Percentiles rank a stretch among this genome's conserved stretches.
phyloP scores from a whole-genome alignment of 2,888 invertebrate species.

The Drosophila sordidula region DNA sequence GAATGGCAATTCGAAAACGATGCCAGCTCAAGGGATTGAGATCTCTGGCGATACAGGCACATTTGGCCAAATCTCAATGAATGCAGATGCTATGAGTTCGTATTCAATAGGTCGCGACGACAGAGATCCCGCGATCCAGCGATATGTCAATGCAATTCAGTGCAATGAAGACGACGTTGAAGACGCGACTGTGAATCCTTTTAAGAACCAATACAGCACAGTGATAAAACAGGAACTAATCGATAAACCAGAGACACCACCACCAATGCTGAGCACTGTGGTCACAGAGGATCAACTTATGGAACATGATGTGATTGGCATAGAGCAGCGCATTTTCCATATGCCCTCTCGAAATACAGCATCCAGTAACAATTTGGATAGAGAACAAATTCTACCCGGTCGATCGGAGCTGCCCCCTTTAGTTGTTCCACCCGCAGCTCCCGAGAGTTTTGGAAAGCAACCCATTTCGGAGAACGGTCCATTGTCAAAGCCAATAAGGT shows the following conservation, averaged over 20 bases:
- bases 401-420: constrained; percentile 9
- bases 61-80: background rate
- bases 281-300: constrained; percentile 4
- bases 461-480: constrained; percentile 10
- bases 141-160: background rate
- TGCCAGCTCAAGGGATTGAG: background rate
- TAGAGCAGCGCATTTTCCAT: constrained; percentile 11
- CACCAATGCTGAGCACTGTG: background rate
- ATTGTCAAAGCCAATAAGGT: constrained; percentile 25
- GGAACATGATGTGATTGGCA: constrained; percentile 2
- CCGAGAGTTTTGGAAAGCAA: constrained; percentile 13
- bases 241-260: background rate
- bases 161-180: constrained; percentile 2
- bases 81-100: background rate
- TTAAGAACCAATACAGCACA: background rate
- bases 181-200: background rate
- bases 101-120: background rate
- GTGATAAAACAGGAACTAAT: constrained; percentile 10
- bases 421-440: background rate
- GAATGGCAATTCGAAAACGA: constrained; percentile 15
- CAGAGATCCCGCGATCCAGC: background rate
- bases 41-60: background rate
- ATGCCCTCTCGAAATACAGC: constrained; percentile 11
- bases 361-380: background rate
- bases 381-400: constrained; percentile 1